phyloP scores from a whole-genome alignment of 2,888 invertebrate species.

The Cotesia congregata region DNA sequence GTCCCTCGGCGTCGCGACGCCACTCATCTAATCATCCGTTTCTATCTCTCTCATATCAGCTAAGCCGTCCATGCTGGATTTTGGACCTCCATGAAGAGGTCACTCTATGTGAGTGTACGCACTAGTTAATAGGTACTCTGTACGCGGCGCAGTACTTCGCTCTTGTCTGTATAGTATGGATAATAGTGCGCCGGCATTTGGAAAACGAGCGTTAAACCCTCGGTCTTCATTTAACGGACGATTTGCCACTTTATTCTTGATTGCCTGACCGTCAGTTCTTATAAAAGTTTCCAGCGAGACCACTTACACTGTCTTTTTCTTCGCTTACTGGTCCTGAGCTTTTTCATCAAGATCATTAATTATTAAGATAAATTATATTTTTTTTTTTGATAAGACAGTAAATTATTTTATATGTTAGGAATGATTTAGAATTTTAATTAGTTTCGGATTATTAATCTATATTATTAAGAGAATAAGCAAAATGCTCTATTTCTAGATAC shows the following conservation, averaged over 20 bases:
- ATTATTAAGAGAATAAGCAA: too few relatives aligned
- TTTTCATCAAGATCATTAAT: neutral
- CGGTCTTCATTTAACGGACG: slow-evolving; percentile 49
- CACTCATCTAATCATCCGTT: slow-evolving; percentile 15
- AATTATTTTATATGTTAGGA: too few relatives aligned
- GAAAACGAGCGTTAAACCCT: slow-evolving; percentile 46
- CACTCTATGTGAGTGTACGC: neutral
- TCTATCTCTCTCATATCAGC: neutral
- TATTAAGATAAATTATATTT: too few relatives aligned
- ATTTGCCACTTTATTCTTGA: slow-evolving; percentile 52
- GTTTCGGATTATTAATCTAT: too few relatives aligned
- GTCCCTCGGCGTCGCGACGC: slow-evolving; percentile 33
- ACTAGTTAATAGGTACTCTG: neutral
- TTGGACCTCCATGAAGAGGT: too few relatives aligned
- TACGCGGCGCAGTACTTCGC: neutral
- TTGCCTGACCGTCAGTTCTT: slow-evolving; percentile 43
- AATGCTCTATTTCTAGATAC: too few relatives aligned
- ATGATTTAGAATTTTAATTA: too few relatives aligned
- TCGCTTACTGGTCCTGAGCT: neutral
- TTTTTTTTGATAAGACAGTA: neutral
- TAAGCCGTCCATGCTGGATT: too few relatives aligned
- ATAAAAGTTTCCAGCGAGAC: slow-evolving; percentile 23
- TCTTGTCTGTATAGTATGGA: neutral
- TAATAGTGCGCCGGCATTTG: slow-evolving; percentile 31
- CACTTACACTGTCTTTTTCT: slow-evolving; percentile 31